These are phyloP conservation scores for Ectropis crepuscularia DNA, from an alignment of 2,888 invertebrate species.

Conservation along the genomic window DNA sequence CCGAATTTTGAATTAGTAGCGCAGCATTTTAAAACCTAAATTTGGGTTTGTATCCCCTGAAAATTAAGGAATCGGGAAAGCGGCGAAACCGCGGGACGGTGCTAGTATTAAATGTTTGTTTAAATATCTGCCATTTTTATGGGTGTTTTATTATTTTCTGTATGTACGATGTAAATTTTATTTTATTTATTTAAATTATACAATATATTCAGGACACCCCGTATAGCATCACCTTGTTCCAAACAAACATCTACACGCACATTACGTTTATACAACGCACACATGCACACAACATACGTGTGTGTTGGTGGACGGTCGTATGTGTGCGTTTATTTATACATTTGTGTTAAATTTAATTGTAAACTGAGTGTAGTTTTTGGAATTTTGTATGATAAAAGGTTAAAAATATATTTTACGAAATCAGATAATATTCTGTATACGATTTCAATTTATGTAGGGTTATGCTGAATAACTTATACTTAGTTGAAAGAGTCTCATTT, in stretches of 20 bases:
- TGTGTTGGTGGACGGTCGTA: conserved; percentile 14
- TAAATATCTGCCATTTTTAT: no score
- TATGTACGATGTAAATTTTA: no score
- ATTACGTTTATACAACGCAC: conserved; percentile 32
- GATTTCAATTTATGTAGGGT: no score
- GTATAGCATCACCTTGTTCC: conserved; percentile 69
- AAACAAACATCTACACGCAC: conserved; percentile 49
- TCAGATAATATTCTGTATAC: background rate
- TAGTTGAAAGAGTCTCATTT: no score
- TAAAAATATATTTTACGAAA: conserved; percentile 1
- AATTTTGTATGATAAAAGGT: conserved; percentile 22
- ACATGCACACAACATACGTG: conserved; percentile 12
- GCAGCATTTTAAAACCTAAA: no score
- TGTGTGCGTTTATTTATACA: conserved; percentile 33
- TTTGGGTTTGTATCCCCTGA: no score
- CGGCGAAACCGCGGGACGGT: no score
- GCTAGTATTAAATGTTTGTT: no score
- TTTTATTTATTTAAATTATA: background rate
- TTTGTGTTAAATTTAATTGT: conserved; percentile 65
- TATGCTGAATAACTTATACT: no score
- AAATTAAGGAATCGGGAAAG: no score
- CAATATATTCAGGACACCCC: conserved; percentile 41
- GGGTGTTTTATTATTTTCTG: no score
- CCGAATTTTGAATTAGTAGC: no score
- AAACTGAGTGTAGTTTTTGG: conserved; percentile 49